Conservation (phyloP, 2,797 vertebrate genomes). For the Notamacropus eugenii region DNA sequence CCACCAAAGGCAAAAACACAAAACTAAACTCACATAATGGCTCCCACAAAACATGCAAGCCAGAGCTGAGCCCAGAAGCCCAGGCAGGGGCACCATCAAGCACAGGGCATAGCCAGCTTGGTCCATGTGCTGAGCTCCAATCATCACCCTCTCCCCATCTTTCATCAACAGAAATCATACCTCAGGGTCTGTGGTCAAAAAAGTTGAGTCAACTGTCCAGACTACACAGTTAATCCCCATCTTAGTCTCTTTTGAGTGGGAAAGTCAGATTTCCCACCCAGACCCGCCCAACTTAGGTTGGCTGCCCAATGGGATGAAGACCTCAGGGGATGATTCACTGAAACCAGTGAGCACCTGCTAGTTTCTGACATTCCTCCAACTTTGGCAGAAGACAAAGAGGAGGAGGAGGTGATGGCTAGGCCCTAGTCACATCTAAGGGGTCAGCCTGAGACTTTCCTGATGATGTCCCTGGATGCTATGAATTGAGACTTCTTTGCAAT, state of each 20-base stretch:
- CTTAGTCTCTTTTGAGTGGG: neutral
- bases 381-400: slow-evolving; percentile 33
- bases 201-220: neutral
- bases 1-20: slow-evolving; percentile 67
- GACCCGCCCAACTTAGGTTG: neutral
- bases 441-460: neutral
- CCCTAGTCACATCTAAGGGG: neutral
- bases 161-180: slow-evolving; percentile 40
- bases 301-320: neutral
- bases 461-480: slow-evolving; percentile 19
- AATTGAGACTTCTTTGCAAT: neutral
- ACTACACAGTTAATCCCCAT: slow-evolving; percentile 22
- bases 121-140: slow-evolving; percentile 1
- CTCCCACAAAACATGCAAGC: neutral
- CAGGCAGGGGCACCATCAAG: slow-evolving; percentile 8
- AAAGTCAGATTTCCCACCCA: neutral
- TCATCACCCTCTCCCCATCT: neutral
- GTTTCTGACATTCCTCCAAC: slow-evolving; percentile 15
- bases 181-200: neutral
- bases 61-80: slow-evolving; percentile 64
- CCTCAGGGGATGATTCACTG: slow-evolving; percentile 28
- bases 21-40: neutral
- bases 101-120: neutral
- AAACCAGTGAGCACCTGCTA: slow-evolving; percentile 63
- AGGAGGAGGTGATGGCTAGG: slow-evolving; percentile 1